These are phyloP conservation scores for Piscicola geometra DNA, from an alignment of 2,888 invertebrate genomes.

Conservation along the genomic window DNA sequence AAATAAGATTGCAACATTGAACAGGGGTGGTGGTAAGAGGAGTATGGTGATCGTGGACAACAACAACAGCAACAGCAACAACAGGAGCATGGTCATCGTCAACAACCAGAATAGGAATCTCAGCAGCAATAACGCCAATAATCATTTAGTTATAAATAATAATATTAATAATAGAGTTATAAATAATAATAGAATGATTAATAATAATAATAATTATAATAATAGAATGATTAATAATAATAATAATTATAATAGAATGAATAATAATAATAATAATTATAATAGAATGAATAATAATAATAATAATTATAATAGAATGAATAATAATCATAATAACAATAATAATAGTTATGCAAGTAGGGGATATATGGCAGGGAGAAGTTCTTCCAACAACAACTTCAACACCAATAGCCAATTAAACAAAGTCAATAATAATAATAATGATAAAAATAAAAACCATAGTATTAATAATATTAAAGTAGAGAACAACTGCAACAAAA, in stretches of 20 bases:
- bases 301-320: constrained; percentile 13
- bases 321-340: constrained; percentile 10
- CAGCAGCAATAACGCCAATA: neutral
- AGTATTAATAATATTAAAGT: constrained; percentile 2
- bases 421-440: constrained; percentile 18
- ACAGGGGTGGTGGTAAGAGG: neutral
- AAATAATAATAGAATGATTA: neutral
- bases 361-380: neutral
- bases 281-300: neutral
- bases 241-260: constrained; percentile 8
- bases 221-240: constrained; percentile 17
- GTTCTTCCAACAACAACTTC: neutral
- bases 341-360: neutral
- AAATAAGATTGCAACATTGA: neutral
- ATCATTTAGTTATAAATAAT: neutral
- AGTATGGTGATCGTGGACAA: neutral
- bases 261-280: neutral
- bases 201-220: neutral
- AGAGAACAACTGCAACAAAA: neutral
- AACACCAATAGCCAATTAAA: too few relatives aligned
- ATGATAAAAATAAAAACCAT: constrained; percentile 3
- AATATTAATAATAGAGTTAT: neutral
- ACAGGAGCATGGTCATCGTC: neutral
- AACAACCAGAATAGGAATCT: neutral
- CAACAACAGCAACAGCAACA: neutral